Percentiles rank a stretch among this genome's conserved stretches.
These are phyloP conservation scores for Eilema griseolum DNA, from an alignment of 2,888 invertebrate species.

Conservation along the genomic window DNA sequence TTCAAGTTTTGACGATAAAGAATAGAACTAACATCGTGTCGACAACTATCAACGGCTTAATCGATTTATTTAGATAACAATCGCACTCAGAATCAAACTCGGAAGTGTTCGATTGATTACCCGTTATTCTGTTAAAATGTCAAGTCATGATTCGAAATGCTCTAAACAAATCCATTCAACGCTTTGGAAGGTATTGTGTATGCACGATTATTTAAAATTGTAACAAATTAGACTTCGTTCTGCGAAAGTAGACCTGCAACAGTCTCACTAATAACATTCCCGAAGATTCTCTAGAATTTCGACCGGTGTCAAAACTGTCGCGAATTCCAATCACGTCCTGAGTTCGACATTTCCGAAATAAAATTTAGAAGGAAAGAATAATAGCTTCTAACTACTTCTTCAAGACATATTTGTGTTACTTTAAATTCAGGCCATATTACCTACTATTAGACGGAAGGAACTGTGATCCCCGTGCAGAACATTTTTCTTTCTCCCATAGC, in stretches of 20 bases:
- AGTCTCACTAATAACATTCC: background rate
- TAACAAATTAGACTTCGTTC: background rate
- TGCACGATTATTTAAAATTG: constrained; percentile 4
- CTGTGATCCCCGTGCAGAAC: background rate
- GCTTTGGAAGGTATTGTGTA: background rate
- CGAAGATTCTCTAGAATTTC: background rate
- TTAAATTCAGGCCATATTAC: too few relatives aligned
- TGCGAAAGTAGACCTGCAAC: background rate
- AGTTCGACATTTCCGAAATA: background rate
- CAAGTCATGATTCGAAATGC: background rate
- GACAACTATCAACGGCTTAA: constrained; percentile 16
- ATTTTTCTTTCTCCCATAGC: background rate
- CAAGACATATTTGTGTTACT: background rate
- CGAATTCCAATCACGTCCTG: background rate
- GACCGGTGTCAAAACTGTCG: background rate
- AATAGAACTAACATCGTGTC: constrained; percentile 5
- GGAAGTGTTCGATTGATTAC: constrained; percentile 8
- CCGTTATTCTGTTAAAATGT: constrained; percentile 14
- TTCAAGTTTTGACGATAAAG: background rate
- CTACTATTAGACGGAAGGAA: background rate
- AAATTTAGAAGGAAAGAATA: background rate
- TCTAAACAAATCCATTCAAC: background rate
- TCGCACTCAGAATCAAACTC: constrained; percentile 10
- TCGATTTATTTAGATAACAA: constrained; percentile 19
- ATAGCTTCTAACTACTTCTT: background rate